Conservation (phyloP, 2,113 vertebrate genomes). For the Axis porcinus region DNA sequence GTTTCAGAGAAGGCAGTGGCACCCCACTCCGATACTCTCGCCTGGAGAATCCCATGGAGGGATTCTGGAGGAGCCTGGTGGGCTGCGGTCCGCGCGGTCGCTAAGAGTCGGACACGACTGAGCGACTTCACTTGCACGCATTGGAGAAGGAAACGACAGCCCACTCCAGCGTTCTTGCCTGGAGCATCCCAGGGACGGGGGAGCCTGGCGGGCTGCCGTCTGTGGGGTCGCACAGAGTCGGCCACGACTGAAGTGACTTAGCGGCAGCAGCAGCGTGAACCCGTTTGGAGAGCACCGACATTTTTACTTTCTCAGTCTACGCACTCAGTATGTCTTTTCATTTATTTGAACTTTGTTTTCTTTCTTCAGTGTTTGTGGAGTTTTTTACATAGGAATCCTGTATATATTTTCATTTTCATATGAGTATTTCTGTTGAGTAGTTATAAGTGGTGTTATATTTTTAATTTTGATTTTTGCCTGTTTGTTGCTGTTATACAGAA, state of each 20-base stretch:
- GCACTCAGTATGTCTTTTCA: not conserved
- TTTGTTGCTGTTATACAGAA: not conserved
- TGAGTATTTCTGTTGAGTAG: not conserved
- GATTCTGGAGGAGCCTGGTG: too few relatives aligned
- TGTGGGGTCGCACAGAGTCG: too few relatives aligned
- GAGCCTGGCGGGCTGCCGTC: too few relatives aligned
- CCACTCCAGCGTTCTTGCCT: too few relatives aligned
- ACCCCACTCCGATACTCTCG: too few relatives aligned
- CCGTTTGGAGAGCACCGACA: not conserved
- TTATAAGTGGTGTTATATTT: not conserved
- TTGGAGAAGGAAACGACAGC: too few relatives aligned
- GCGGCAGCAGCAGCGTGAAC: not conserved
- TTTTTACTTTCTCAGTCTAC: not conserved
- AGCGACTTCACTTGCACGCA: too few relatives aligned
- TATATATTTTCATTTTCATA: not conserved
- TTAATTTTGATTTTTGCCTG: not conserved
- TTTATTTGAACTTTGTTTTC: not conserved
- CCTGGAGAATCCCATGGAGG: too few relatives aligned
- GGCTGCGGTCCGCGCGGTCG: too few relatives aligned
- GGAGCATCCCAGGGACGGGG: too few relatives aligned
- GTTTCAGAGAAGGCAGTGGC: too few relatives aligned
- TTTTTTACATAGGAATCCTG: not conserved
- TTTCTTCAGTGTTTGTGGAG: not conserved
- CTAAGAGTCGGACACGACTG: too few relatives aligned
- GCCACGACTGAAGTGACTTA: accelerated